These are phyloP conservation scores for Bradysia coprophila DNA, from an alignment of 1,140 invertebrate species.

Conservation along the genomic window DNA sequence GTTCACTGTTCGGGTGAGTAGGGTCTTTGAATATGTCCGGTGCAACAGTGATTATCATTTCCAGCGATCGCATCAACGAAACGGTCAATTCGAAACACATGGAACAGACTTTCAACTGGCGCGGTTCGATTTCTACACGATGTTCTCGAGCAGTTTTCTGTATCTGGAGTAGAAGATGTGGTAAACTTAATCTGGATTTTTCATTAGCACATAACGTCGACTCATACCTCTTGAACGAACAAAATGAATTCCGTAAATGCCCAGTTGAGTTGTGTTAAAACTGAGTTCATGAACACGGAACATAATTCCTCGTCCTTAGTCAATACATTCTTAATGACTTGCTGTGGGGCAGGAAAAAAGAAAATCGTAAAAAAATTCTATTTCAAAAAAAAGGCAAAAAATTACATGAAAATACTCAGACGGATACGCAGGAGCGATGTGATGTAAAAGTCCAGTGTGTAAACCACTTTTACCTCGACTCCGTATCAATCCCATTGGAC, in stretches of 20 bases:
- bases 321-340: slow-evolving; percentile 24
- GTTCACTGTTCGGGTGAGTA: slow-evolving; percentile 35
- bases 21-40: slow-evolving; percentile 40
- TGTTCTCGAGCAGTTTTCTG: slow-evolving; percentile 37
- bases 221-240: slow-evolving; percentile 60
- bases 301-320: slow-evolving; percentile 26
- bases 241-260: slow-evolving; percentile 76
- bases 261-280: slow-evolving; percentile 74
- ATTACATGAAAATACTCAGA: slow-evolving; percentile 15
- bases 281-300: slow-evolving; percentile 51
- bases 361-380: not conserved
- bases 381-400: too few relatives aligned
- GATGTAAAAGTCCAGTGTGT: slow-evolving; percentile 21
- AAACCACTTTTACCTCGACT: slow-evolving; percentile 21
- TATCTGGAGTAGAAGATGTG: slow-evolving; percentile 28
- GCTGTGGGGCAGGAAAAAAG: too few relatives aligned
- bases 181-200: slow-evolving; percentile 2
- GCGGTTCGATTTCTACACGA: slow-evolving; percentile 35
- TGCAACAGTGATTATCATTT: slow-evolving; percentile 53
- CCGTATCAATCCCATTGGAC: slow-evolving; percentile 14
- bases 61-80: slow-evolving; percentile 51
- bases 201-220: slow-evolving; percentile 6
- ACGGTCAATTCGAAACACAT: slow-evolving; percentile 62
- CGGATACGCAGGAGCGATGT: slow-evolving; percentile 20
- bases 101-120: slow-evolving; percentile 65